Evolutionary conservation across 2,888 invertebrate genomes (phyloP).

Genomic region (Polydrusus cervinus): DNA sequence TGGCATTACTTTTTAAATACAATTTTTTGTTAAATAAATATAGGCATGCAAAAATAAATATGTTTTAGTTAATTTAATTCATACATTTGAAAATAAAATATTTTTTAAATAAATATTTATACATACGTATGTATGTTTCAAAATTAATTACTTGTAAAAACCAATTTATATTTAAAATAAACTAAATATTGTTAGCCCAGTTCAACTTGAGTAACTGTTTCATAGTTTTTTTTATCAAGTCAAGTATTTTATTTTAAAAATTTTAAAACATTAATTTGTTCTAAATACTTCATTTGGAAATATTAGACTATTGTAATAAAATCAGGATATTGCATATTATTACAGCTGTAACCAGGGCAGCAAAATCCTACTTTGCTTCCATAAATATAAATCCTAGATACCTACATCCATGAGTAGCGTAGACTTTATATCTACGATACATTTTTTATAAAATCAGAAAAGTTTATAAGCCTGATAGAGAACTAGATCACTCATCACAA

Average conservation of each 20-base stretch:
- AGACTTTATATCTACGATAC: too few species aligned
- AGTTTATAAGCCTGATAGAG: too few species aligned
- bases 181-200: neutral
- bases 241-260: neutral
- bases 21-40: slow-evolving; percentile 12
- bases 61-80: neutral
- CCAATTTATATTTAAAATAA: slow-evolving; percentile 13
- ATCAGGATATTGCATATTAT: too few species aligned
- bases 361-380: too few species aligned
- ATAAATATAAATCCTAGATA: too few species aligned
- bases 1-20: neutral
- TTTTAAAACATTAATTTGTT: too few species aligned
- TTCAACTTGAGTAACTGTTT: neutral
- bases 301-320: too few species aligned
- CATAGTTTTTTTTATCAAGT: neutral
- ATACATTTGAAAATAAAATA: neutral
- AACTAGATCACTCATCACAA: too few species aligned
- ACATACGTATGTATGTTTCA: neutral
- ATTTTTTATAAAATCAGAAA: too few species aligned
- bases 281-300: too few species aligned
- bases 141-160: slow-evolving; percentile 10
- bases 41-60: neutral
- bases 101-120: neutral
- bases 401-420: too few species aligned
- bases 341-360: too few species aligned